Conservation (phyloP, 2,797 vertebrate species). For the Enteromius unitaeniatus region DNA sequence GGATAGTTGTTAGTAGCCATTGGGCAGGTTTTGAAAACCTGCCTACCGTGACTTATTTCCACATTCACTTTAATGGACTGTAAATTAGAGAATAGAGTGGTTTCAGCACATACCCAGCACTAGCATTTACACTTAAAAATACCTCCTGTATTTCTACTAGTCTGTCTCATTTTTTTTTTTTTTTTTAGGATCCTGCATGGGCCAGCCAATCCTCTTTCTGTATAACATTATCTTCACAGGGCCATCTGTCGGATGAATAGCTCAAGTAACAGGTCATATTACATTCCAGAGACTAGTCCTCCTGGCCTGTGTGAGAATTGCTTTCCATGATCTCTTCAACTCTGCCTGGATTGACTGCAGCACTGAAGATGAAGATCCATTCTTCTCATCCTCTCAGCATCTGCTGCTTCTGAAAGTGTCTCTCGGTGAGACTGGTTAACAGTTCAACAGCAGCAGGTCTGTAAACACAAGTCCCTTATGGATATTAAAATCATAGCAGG, state of each 20-base stretch:
- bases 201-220: conserved; percentile 71
- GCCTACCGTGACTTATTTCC: background rate
- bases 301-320: conserved; percentile 71
- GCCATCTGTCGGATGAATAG: conserved; percentile 71
- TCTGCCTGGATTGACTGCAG: conserved; percentile 71
- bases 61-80: background rate
- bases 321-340: conserved; percentile 75
- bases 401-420: conserved; percentile 26
- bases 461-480: background rate
- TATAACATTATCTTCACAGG: conserved; percentile 75
- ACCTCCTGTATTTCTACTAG: background rate
- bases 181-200: conserved; percentile 57
- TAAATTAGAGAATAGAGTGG: too few relatives aligned
- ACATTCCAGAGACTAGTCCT: conserved; percentile 75
- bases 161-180: conserved; percentile 6
- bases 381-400: conserved; percentile 30
- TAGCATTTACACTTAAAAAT: background rate
- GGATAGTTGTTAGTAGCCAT: too few relatives aligned
- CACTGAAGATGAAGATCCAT: conserved; percentile 61
- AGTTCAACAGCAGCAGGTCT: background rate
- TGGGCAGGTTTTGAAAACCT: too few relatives aligned
- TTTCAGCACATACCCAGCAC: background rate
- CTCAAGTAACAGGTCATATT: conserved; percentile 69
- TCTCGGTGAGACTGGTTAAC: conserved; percentile 4
- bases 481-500: background rate